Percentiles rank a stretch among this genome's conserved stretches.
Conservation (phyloP, 23 tunicate genomes). For the Phallusia fumigata region DNA sequence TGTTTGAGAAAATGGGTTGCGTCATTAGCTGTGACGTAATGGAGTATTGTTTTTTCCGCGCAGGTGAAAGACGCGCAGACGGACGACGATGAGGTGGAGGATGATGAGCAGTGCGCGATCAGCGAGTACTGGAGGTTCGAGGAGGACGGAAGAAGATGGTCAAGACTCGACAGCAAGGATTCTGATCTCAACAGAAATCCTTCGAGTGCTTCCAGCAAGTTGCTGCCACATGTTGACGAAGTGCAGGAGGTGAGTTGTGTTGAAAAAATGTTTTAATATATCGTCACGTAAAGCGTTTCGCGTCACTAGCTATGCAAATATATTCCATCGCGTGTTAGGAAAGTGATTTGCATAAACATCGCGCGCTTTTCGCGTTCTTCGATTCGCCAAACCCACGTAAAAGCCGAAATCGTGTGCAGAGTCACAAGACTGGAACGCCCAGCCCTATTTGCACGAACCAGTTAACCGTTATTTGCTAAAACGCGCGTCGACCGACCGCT, state of each 20-base stretch:
- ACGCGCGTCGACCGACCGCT: too few relatives aligned
- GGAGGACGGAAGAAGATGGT: conserved; percentile 56
- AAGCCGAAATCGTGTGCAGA: too few relatives aligned
- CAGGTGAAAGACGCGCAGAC: conserved; percentile 25
- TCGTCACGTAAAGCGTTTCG: too few relatives aligned
- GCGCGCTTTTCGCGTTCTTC: too few relatives aligned
- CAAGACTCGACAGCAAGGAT: conserved; percentile 65
- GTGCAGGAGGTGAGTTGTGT: not conserved
- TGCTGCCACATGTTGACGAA: conserved; percentile 17
- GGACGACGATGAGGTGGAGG: conserved; percentile 68
- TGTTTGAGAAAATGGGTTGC: not conserved
- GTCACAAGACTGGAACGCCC: too few relatives aligned
- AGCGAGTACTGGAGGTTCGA: conserved; percentile 73
- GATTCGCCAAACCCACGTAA: too few relatives aligned
- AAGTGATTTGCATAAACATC: too few relatives aligned
- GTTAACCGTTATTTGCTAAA: too few relatives aligned
- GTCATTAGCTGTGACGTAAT: not conserved
- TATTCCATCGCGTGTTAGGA: too few relatives aligned
- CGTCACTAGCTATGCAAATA: too few relatives aligned
- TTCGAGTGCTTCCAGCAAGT: not conserved
- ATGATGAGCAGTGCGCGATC: conserved; percentile 64
- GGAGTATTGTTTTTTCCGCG: not conserved
- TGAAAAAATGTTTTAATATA: too few relatives aligned
- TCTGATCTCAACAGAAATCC: conserved; percentile 11
- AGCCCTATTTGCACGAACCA: too few relatives aligned